A percentile compares a stretch with the other conserved stretches of the same genome.
These are phyloP conservation scores for Drosophila quadrilineata DNA, from an alignment of 1,140 invertebrate species.

Conservation along the genomic window DNA sequence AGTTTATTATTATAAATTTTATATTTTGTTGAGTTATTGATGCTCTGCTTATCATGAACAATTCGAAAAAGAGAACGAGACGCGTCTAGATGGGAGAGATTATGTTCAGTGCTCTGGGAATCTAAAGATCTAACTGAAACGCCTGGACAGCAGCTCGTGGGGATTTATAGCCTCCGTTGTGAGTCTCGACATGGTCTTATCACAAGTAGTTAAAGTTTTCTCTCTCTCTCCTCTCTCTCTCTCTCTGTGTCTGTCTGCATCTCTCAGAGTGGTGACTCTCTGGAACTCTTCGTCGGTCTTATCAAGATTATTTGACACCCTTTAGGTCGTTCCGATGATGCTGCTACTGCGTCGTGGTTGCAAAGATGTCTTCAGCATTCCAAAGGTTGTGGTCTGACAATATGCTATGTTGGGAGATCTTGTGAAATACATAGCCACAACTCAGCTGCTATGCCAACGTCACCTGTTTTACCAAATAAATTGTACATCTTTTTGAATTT, in stretches of 20 bases:
- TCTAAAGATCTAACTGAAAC: conserved; percentile 57
- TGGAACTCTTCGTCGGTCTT: too few relatives aligned
- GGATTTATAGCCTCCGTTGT: conserved; percentile 66
- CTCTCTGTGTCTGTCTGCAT: background rate
- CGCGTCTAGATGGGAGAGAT: background rate
- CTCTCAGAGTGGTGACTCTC: too few relatives aligned
- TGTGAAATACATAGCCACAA: conserved; percentile 16
- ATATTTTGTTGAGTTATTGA: background rate
- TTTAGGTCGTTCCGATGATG: conserved; percentile 7
- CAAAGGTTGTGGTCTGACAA: conserved; percentile 20
- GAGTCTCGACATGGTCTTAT: too few relatives aligned
- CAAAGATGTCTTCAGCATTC: conserved; percentile 5
- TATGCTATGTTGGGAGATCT: background rate
- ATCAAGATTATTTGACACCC: too few relatives aligned
- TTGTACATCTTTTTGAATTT: too few relatives aligned
- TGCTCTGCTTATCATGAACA: conserved; percentile 8
- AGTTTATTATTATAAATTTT: background rate
- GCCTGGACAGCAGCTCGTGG: conserved; percentile 14
- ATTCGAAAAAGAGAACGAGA: background rate
- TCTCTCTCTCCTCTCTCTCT: background rate
- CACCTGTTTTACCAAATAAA: too few relatives aligned
- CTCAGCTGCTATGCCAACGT: background rate
- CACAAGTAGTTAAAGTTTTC: background rate
- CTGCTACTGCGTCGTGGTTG: too few relatives aligned
- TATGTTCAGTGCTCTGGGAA: conserved; percentile 21